A percentile compares a stretch with the other conserved stretches of the same genome.
Evolutionary conservation across 2,888 invertebrate species (phyloP).

Genomic region (Cataglyphis livida): DNA sequence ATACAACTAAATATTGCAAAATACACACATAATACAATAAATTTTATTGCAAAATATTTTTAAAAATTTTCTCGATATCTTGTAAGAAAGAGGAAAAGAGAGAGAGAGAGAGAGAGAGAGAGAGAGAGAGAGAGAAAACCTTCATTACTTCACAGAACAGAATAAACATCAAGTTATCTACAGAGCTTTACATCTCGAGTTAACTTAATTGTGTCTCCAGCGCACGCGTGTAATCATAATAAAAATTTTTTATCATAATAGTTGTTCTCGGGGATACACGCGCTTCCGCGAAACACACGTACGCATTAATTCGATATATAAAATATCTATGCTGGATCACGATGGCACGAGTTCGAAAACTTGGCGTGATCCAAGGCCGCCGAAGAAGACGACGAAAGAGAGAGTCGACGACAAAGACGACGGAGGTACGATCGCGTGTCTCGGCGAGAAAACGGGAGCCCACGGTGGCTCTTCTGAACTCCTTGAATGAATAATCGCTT

Average conservation of each 20-base stretch:
- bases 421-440: slow-evolving; percentile 82
- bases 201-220: background rate
- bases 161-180: background rate
- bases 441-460: slow-evolving; percentile 79
- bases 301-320: slow-evolving; percentile 10
- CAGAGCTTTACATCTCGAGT: background rate
- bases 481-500: slow-evolving; percentile 82
- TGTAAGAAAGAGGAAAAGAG: background rate
- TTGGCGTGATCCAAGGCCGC: slow-evolving; percentile 84
- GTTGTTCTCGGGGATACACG: background rate
- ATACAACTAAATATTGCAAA: slow-evolving; percentile 36
- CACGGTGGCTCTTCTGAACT: slow-evolving; percentile 79
- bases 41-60: background rate
- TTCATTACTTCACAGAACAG: background rate
- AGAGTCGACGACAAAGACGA: slow-evolving; percentile 51
- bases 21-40: background rate
- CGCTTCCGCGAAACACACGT: background rate
- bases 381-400: slow-evolving; percentile 40
- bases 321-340: slow-evolving; percentile 39
- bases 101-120: background rate
- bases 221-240: background rate
- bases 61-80: background rate
- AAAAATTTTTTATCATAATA: background rate
- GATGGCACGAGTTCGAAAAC: slow-evolving; percentile 58
- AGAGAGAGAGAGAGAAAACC: background rate